Conservation (phyloP, 1,140 invertebrate species). For the Brachionus koreanus region DNA sequence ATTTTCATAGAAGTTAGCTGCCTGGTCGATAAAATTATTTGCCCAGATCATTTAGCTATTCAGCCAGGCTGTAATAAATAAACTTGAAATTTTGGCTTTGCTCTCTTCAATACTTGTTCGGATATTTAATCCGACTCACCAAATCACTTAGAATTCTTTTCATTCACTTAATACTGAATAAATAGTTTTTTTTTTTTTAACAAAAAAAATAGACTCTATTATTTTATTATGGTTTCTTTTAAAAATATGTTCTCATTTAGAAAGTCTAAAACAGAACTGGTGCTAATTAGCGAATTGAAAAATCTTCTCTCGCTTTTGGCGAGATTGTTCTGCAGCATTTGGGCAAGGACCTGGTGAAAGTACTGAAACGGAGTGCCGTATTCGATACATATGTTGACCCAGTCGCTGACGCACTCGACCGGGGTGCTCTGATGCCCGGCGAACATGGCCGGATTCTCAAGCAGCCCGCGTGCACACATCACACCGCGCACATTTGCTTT, state of each 20-base stretch:
- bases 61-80: background rate
- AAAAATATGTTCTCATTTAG: conserved; percentile 60
- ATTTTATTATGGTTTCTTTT: conserved; percentile 28
- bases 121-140: background rate
- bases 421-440: conserved; percentile 68
- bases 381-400: conserved; percentile 68
- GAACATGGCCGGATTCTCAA: conserved; percentile 85
- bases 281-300: conserved; percentile 73
- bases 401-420: conserved; percentile 73
- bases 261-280: conserved; percentile 69
- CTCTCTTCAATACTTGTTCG: background rate
- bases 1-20: background rate
- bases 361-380: conserved; percentile 69
- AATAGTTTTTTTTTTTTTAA: background rate
- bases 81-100: background rate
- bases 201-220: background rate
- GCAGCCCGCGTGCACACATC: conserved; percentile 82
- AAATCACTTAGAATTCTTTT: conserved; percentile 15
- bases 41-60: background rate
- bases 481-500: conserved; percentile 69
- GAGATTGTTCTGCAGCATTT: conserved; percentile 80
- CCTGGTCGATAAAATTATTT: background rate
- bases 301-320: conserved; percentile 66
- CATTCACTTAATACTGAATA: conserved; percentile 21
- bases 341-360: conserved; percentile 88